These are phyloP conservation scores for Danionella dracula DNA, from an alignment of 2,797 vertebrate species.

Conservation along the genomic window DNA sequence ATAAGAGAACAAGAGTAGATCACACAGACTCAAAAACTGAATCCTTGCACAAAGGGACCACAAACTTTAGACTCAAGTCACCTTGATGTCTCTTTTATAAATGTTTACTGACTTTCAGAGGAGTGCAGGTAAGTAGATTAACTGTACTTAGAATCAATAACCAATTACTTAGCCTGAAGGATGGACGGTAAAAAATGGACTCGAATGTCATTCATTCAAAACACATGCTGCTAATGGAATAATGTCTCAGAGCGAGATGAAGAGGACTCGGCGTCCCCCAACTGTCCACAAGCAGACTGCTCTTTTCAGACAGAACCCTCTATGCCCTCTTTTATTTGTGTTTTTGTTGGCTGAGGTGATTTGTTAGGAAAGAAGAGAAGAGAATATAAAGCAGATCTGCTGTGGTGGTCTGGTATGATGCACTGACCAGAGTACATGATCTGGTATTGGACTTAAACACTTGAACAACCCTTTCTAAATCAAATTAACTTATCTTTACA, in stretches of 20 bases:
- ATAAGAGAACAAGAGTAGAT: too few species aligned
- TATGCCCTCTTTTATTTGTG: constrained; percentile 1
- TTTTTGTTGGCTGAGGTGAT: not conserved
- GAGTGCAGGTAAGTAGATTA: constrained; percentile 68
- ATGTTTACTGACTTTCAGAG: constrained; percentile 45
- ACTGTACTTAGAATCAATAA: constrained; percentile 63
- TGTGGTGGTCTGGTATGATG: not conserved
- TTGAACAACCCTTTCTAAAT: too few species aligned
- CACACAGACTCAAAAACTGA: constrained; percentile 5
- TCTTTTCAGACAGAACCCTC: not conserved
- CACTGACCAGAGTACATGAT: constrained; percentile 2
- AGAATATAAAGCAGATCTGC: not conserved
- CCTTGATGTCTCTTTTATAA: constrained; percentile 50
- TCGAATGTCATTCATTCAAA: constrained; percentile 8
- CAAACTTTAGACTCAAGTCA: constrained; percentile 48
- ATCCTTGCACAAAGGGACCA: not conserved
- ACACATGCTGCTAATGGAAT: constrained; percentile 2
- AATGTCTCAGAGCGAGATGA: not conserved
- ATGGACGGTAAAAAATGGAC: constrained; percentile 27
- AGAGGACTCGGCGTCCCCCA: constrained; percentile 6
- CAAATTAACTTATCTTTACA: too few species aligned
- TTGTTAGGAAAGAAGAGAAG: not conserved
- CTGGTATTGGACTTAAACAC: constrained; percentile 41
- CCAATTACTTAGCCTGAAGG: constrained; percentile 67
- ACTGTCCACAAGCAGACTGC: not conserved